Base-by-base conservation (phyloP, 2,888 invertebrate genomes). In the Spilarctia lutea region DNA sequence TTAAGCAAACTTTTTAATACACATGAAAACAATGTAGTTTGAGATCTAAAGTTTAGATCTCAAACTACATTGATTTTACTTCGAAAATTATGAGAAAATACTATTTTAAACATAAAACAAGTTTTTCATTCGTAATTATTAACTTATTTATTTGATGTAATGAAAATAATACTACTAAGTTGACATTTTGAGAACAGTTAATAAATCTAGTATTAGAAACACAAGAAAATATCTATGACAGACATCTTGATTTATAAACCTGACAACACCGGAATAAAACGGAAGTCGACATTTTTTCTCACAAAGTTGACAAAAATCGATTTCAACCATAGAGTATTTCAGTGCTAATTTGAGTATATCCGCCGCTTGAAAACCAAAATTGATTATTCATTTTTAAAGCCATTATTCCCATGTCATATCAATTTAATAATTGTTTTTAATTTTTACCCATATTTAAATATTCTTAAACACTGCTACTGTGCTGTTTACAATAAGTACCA, bases 251-350 rank as follows among this genome's bases (percentile, higher is more conserved):
- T 48, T 24, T 67, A 27, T 6, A 18, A 8, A 10, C 30, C 24
- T 48, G 27, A 48, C 45, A 68, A 68, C 30, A 48, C 68, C 8
- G 30, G 24, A 30, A 0, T 2, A 11, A 48, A n/a, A 27, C 45
- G 68, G 68, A 68, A 68, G 48, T 48, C 11, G 20, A 1, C 2
- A 2, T 8, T 33, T 68, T 48, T 30, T 66, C 39, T 66, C n/a
- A n/a, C 48, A 20, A 48, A 24, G 68, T 68, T 68, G 68, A 33
- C 68, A 63, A 84, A 81, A 84, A 84, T 84, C 83, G 78, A 84
- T 83, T 70, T 52, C 18, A 33, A 68, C 75, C 82, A 79, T 39
- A 81, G 82, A 85, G 75, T 75, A 77, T 45, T 63, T 45, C 3
- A 60, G 27, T 69, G 6, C 30, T 42, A 68, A 68, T 35, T 75